Base-by-base conservation (phyloP, 2,888 invertebrate genomes). In the Dolichomitus sp. region DNA sequence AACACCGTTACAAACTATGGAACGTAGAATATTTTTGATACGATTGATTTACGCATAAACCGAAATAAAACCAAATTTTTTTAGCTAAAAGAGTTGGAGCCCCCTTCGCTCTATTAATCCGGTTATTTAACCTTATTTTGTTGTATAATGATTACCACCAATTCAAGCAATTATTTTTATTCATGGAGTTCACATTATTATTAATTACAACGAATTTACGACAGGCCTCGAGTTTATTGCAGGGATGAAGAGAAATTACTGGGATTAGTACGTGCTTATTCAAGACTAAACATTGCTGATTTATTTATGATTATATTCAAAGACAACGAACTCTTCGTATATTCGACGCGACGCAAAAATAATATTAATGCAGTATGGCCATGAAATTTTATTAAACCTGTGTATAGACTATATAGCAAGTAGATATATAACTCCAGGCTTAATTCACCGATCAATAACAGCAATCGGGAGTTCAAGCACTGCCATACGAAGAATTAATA, bases 401-500 rank as follows among this genome's bases (percentile, higher is more conserved):
- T 45, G 17, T 17, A 27, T 9, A 11, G 17, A 12, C 17, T 19
- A 19, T n/a, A 17, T n/a, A n/a, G 1, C 59, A n/a, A 33, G 33
- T n/a, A 61, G 37, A 37, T 50, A 48, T 57, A 68, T 33, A 59
- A 68, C 68, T 14, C 68, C 33, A n/a, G 54, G 48, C 80, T 83
- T 74, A 80, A 77, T 80, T 83, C 77, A 74, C 42, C 65, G 73
- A 80, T 80, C 80, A 73, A 72, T 76, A 79, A 75, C 76, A 63
- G 69, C 75, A 48, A 48, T 57, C 68, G 61, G 23, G 63, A 54
- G 68, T 61, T 76, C 68, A 54, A 37, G 61, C 45, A 66, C 73
- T 54, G 37, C 68, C 63, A 74, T 77, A 61, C 80, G 57, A 57
- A 37, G 80, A 83, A 83, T 83, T 83, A 80, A 80, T 83, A 83